These are phyloP conservation scores for Ptychochromis oligacanthus DNA, from an alignment of 2,113 vertebrate species.

Conservation along the genomic window DNA sequence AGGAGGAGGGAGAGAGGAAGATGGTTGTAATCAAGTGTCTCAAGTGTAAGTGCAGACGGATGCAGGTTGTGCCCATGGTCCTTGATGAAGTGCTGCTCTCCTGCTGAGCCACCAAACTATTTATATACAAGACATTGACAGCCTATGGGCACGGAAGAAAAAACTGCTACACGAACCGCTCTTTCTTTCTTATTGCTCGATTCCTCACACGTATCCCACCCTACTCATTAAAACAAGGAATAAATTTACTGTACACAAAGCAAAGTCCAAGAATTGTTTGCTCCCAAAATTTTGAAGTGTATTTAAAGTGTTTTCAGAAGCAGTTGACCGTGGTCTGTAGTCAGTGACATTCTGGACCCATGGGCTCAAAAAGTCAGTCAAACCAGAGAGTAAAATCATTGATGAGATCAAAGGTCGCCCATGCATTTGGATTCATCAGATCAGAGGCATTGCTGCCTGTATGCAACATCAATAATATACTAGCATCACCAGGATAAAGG, in stretches of 20 bases:
- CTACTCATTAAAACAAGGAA: not conserved
- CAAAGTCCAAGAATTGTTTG: not conserved
- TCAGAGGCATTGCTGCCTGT: constrained; percentile 39
- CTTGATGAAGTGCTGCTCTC: constrained; percentile 76
- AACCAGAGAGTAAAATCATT: not conserved
- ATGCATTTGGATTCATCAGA: constrained; percentile 29
- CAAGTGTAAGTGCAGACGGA: constrained; percentile 65
- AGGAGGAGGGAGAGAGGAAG: not conserved
- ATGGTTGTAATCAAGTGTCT: constrained; percentile 63
- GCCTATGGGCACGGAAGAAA: constrained; percentile 54
- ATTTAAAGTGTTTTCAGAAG: not conserved
- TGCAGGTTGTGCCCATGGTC: constrained; percentile 63
- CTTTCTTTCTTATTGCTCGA: constrained; percentile 26
- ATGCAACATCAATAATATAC: constrained; percentile 68
- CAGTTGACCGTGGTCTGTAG: not conserved
- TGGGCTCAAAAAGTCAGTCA: not conserved
- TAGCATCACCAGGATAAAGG: not conserved
- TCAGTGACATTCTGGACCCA: not conserved
- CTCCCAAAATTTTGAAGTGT: not conserved
- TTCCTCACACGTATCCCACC: not conserved
- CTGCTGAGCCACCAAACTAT: constrained; percentile 72
- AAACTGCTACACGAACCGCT: constrained; percentile 54
- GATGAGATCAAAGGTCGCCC: constrained; percentile 57
- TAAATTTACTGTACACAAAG: not conserved
- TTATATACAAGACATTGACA: constrained; percentile 59